Evolutionary conservation across 37 sponge, comb jelly and placozoan genomes (phyloP).

Genomic region (Haliclona indistincta): DNA sequence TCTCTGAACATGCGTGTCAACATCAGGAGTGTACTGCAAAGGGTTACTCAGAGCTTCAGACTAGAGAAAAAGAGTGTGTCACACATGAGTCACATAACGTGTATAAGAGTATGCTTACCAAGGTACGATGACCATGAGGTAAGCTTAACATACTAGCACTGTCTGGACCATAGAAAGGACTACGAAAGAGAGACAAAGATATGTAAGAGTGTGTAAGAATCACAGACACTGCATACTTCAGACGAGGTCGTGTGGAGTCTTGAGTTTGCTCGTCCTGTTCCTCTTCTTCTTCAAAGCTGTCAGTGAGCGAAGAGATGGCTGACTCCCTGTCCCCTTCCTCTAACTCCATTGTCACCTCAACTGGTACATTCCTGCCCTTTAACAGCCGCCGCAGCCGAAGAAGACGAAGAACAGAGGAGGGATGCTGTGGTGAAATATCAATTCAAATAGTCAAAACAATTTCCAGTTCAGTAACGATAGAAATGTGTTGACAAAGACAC

Average conservation of each 20-base stretch:
- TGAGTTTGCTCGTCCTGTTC: constrained; percentile 14
- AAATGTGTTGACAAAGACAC: no score
- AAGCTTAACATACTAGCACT: constrained; percentile 62
- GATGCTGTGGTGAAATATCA: background rate
- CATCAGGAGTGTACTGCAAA: no score
- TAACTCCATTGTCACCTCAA: constrained; percentile 35
- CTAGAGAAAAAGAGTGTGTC: background rate
- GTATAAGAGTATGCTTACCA: background rate
- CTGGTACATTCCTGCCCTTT: constrained; percentile 1
- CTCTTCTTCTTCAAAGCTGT: constrained; percentile 51
- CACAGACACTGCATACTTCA: no score
- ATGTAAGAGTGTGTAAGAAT: no score
- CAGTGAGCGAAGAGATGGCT: constrained; percentile 49
- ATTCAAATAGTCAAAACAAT: no score
- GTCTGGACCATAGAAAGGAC: constrained; percentile 66
- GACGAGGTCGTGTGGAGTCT: constrained; percentile 18
- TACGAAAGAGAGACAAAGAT: background rate
- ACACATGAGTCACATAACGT: background rate
- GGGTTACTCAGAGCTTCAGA: no score
- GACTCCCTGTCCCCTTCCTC: constrained; percentile 41
- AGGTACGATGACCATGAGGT: constrained; percentile 28
- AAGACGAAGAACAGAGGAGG: constrained; percentile 9
- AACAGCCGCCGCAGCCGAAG: background rate
- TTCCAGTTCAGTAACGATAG: no score
- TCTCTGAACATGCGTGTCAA: no score